phyloP scores from a whole-genome alignment of 53 echinoderm and acorn worm genomes.

The Temnopleurus reevesii region DNA sequence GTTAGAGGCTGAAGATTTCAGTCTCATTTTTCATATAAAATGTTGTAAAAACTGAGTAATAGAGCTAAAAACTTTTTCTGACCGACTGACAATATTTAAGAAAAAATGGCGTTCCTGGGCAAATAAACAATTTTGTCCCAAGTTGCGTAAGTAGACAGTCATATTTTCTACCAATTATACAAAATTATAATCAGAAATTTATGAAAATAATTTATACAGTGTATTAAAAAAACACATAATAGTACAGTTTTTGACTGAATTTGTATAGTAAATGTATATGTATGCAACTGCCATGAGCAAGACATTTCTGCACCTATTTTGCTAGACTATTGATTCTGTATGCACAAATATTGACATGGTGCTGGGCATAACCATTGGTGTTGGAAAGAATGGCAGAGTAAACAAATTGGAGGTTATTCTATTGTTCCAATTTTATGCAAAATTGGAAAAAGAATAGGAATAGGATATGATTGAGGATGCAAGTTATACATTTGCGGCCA shows the following conservation, averaged over 20 bases:
- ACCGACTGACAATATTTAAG: neutral
- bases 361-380: neutral
- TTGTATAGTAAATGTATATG: too few species aligned
- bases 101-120: neutral
- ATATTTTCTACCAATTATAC: too few species aligned
- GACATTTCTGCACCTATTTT: too few species aligned
- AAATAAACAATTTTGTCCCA: neutral
- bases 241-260: too few species aligned
- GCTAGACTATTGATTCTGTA: too few species aligned
- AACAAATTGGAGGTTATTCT: neutral
- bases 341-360: neutral
- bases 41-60: neutral
- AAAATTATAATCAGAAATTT: too few species aligned
- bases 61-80: neutral
- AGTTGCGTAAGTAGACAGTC: too few species aligned
- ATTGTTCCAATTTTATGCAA: neutral
- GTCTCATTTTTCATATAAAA: neutral
- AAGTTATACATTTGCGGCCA: too few species aligned
- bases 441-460: neutral
- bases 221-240: too few species aligned
- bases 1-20: too few species aligned
- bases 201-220: too few species aligned
- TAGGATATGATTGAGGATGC: neutral
- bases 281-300: too few species aligned
- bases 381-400: neutral